Base-by-base conservation (phyloP, 2,113 vertebrate genomes). In the Gambusia holbrooki region DNA sequence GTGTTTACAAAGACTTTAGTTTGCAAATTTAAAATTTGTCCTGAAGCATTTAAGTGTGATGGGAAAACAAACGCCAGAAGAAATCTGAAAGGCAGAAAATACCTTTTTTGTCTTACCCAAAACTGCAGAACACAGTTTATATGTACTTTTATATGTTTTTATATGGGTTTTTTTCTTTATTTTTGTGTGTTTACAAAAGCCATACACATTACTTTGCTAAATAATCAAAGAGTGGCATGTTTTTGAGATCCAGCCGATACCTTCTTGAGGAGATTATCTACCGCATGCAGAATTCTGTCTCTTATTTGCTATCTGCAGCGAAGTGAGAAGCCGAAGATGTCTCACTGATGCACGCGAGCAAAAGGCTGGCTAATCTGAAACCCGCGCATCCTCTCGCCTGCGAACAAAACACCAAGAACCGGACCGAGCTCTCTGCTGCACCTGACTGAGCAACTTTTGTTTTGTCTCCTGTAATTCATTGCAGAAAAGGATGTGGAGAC, bases 401-500 rank as follows among this genome's bases (percentile, higher is more conserved):
- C 37, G 27, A 76, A 73, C 30, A 62, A 81, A 80, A 84, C 60
- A 71, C 27, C 54, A 45, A 74, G 37, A 74, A 74, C 29, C 69
- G 77, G 69, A 83, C 1, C 4, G 67, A 45, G 40, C 40, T 42
- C 11, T 29, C 19, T 66, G 73, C 42, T n/a, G 2, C 29, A 28
- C 67, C 28, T 48, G 27, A 65, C 54, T 32, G 66, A 80, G 48
- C 29, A 63, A 25, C 54, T 72, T 25, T 71, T 33, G 4, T 35
- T 14, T 28, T 37, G 30, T 64, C 37, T 76, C 48, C n/a, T 77
- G 40, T 72, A 29, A 72, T 76, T 83, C 0, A 12, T 30, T 0
- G 27, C 66, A 61, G 76, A 30, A 79, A 82, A 89, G 81, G 81
- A 90, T 87, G 81, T 84, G 66, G 76, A 84, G 75, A 83, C 62